A percentile compares a stretch with the other conserved stretches of the same genome.
These are phyloP conservation scores for Phainopepla nitens DNA, from an alignment of 2,113 vertebrate species.

Conservation along the genomic window DNA sequence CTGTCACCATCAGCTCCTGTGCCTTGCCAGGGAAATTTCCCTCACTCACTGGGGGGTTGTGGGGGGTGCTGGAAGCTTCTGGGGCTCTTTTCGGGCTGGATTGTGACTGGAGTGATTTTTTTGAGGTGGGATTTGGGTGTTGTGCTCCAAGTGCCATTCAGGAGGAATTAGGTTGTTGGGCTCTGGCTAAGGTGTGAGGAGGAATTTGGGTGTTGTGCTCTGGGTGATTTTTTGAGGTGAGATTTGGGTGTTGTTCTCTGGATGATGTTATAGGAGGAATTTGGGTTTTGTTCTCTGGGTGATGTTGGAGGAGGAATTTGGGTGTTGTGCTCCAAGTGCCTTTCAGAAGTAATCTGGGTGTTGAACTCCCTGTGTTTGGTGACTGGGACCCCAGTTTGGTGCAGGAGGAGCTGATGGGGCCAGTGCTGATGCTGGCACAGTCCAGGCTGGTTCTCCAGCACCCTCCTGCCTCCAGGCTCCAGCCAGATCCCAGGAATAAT, in stretches of 20 bases:
- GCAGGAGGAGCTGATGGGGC: neutral
- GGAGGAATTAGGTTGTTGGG: no score
- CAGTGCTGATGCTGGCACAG: neutral
- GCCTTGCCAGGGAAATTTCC: fast-evolving
- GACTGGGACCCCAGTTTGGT: neutral
- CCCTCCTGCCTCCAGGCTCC: neutral
- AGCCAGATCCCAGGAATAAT: neutral
- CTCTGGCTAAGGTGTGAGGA: neutral
- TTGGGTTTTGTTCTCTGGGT: no score
- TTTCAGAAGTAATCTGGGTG: neutral
- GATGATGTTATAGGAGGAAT: fast-evolving
- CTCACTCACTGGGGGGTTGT: fast-evolving
- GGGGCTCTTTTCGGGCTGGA: neutral
- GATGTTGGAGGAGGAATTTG: neutral
- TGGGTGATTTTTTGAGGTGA: fast-evolving
- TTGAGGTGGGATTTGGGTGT: neutral
- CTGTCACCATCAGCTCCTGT: fast-evolving
- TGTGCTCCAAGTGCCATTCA: no score
- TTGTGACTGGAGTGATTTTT: neutral
- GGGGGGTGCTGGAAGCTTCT: neutral
- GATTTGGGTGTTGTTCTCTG: neutral
- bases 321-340: neutral
- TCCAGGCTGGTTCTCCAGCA: neutral
- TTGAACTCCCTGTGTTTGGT: fast-evolving
- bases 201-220: neutral